These are phyloP conservation scores for Bicyclus anynana DNA, from an alignment of 1,140 invertebrate species.

Conservation along the genomic window DNA sequence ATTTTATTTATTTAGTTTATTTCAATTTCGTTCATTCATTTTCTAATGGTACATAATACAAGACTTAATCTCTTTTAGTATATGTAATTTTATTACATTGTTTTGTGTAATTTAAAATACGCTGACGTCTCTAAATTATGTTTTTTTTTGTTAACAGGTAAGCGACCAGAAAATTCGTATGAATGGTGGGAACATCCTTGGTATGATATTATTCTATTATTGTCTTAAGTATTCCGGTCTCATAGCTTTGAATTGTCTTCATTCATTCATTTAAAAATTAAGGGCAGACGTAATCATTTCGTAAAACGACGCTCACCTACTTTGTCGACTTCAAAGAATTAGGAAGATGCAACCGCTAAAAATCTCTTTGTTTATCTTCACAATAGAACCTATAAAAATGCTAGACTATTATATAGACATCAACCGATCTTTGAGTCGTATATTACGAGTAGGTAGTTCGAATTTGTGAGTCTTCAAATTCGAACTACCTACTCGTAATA, in stretches of 20 bases:
- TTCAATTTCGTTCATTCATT: too few species aligned
- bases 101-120: neutral
- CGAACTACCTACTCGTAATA: too few species aligned
- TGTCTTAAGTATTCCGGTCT: conserved; percentile 8
- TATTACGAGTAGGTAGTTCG: too few species aligned
- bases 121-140: neutral
- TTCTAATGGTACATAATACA: too few species aligned
- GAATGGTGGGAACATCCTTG: conserved; percentile 21
- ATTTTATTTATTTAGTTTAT: too few species aligned
- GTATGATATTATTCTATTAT: conserved; percentile 11
- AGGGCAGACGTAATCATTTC: neutral
- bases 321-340: neutral
- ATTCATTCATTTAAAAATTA: conserved; percentile 7
- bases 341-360: neutral
- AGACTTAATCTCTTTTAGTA: too few species aligned
- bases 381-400: too few species aligned
- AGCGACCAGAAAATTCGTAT: conserved; percentile 7
- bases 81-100: too few species aligned
- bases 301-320: neutral
- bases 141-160: conserved; percentile 27
- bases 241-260: conserved; percentile 7
- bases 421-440: too few species aligned
- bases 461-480: too few species aligned
- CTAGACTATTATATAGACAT: too few species aligned
- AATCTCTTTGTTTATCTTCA: too few species aligned